These are phyloP conservation scores for Aplochiton taeniatus DNA, from an alignment of 2,797 vertebrate species.

Conservation along the genomic window DNA sequence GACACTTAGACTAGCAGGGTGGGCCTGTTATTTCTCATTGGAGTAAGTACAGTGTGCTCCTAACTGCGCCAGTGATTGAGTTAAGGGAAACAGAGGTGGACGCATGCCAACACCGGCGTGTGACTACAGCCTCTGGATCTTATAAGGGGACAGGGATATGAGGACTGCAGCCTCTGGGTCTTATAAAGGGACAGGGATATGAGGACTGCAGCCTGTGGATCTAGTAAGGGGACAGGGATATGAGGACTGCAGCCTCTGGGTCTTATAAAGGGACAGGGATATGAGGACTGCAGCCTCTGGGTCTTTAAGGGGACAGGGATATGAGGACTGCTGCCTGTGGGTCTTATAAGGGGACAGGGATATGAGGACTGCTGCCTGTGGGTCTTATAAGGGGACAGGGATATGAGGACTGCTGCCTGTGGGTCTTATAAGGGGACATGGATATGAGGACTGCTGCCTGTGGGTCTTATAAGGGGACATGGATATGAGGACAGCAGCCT, in stretches of 20 bases:
- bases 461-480: neutral
- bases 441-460: slow-evolving; percentile 12
- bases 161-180: neutral
- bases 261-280: neutral
- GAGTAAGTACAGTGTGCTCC: slow-evolving; percentile 11
- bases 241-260: neutral
- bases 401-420: slow-evolving; percentile 6
- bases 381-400: slow-evolving; percentile 20
- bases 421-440: neutral
- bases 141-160: neutral
- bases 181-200: neutral
- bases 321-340: slow-evolving; percentile 11
- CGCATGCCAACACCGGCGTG: neutral
- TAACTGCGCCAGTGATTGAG: slow-evolving; percentile 19
- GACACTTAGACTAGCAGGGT: neutral
- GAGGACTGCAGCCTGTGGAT: neutral
- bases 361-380: slow-evolving; percentile 13
- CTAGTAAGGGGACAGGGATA: neutral
- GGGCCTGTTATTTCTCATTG: neutral
- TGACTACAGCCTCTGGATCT: neutral
- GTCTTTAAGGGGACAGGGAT: neutral
- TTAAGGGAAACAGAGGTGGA: slow-evolving; percentile 29
- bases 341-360: neutral
- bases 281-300: slow-evolving; percentile 12
- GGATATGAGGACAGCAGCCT: neutral